Evolutionary conservation across 2,113 vertebrate genomes (phyloP), one percentile per base, ranked within the genome.

Genomic region (Nanorana parkeri): DNA sequence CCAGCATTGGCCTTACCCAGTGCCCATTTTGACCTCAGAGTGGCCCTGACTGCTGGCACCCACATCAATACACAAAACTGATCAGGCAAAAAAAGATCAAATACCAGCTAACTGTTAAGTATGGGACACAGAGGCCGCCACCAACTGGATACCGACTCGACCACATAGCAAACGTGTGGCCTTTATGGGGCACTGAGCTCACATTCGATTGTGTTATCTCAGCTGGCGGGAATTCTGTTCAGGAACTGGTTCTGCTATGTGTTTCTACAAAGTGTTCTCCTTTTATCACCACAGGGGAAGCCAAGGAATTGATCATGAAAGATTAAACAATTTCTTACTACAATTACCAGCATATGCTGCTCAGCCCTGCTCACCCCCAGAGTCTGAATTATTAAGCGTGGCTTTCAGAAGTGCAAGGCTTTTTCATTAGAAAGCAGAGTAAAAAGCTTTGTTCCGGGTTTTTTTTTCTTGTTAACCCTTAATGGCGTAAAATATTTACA

Each of bases 261-360:
- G 10, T 32, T 60, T 23, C 10, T 55, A 8, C 68, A 3, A 36
- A 8, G n/a, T 51, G 16, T 24, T 69, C 52, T 73, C 17, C 52
- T 58, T 29, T 73, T 58, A 74, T 58, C 26, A 58, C 54, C 71
- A 74, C 54, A 17, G 71, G 71, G 28, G 19, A 74, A 74, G 55
- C 26, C 20, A 10, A 16, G 17, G 55, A n/a, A 74, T 74, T 60
- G 54, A 74, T 60, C 71, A 74, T 60, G 71, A 74, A 60, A 74
- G 26, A 60, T 74, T 74, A 36, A 74, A 74, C 71, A 36, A 74
- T 60, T 60, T 58, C 71, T 74, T 74, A 58, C 71, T 58, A 74
- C 71, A 74, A 74, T 74, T 60, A 36, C 54, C 69, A 60, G 55
- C 23, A 60, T 60, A 74, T 60, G 54, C 58, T 28, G 52, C 20